Evolutionary conservation across 53 echinoderm and acorn worm genomes (phyloP).

Genomic region (Echinarachnius parma): DNA sequence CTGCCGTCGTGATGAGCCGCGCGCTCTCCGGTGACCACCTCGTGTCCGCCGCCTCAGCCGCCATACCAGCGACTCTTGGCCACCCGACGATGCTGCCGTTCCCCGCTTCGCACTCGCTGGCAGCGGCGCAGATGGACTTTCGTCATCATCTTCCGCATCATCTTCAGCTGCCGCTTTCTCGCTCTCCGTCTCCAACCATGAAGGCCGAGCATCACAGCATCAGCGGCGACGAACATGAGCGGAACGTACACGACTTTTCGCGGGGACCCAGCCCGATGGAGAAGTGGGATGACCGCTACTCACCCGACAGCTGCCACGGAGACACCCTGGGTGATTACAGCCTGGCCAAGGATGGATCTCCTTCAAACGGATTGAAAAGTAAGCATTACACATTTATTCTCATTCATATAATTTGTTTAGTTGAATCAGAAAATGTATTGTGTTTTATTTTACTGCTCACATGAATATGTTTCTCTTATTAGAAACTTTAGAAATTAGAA

Average conservation of each 20-base stretch:
- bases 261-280: slow-evolving; percentile 32
- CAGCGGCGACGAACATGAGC: slow-evolving; percentile 38
- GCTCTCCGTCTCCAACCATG: slow-evolving; percentile 27
- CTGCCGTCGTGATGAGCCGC: slow-evolving; percentile 44
- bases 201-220: slow-evolving; percentile 35
- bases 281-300: slow-evolving; percentile 40
- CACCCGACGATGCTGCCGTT: slow-evolving; percentile 30
- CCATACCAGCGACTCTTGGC: background rate
- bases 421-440: no score
- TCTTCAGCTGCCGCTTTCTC: slow-evolving; percentile 26
- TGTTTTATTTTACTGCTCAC: no score
- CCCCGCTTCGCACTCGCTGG: slow-evolving; percentile 9
- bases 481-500: no score
- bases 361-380: no score
- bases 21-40: slow-evolving; percentile 1
- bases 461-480: no score
- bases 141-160: slow-evolving; percentile 14
- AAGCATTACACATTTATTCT: no score
- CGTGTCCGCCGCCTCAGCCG: background rate
- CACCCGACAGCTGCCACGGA: slow-evolving; percentile 35
- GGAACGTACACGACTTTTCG: slow-evolving; percentile 17
- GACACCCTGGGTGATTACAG: slow-evolving; percentile 21
- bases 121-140: slow-evolving; percentile 18
- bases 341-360: no score
- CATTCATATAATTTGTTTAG: no score